These are phyloP conservation scores for Ceratoteleas bidentatus DNA, from an alignment of 1,140 invertebrate species.

Conservation along the genomic window DNA sequence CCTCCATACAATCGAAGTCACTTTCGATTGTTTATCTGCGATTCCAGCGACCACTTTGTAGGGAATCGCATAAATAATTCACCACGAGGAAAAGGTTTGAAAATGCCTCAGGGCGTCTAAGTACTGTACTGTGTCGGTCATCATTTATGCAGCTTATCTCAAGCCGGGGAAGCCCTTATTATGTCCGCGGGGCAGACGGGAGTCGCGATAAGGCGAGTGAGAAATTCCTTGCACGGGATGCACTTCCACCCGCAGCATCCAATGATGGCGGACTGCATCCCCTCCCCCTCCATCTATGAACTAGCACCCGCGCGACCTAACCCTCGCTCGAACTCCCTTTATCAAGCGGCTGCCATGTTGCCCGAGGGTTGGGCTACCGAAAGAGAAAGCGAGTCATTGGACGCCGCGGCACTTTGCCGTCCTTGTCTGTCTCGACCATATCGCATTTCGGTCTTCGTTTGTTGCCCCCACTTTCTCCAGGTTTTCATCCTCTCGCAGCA, in stretches of 20 bases:
- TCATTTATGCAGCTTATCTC: slow-evolving; percentile 64
- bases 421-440: neutral
- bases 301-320: slow-evolving; percentile 72
- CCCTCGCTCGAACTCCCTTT: slow-evolving; percentile 76
- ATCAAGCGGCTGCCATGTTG: slow-evolving; percentile 78
- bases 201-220: slow-evolving; percentile 55
- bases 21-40: too few species aligned
- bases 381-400: slow-evolving; percentile 79
- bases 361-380: slow-evolving; percentile 79
- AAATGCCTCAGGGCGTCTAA: too few species aligned
- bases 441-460: slow-evolving; percentile 9
- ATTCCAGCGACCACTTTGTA: too few species aligned
- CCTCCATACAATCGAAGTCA: too few species aligned
- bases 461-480: slow-evolving; percentile 31
- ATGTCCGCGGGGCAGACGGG: slow-evolving; percentile 46
- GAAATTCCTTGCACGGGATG: slow-evolving; percentile 66
- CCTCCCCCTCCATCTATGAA: slow-evolving; percentile 70
- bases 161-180: slow-evolving; percentile 58
- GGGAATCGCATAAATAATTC: too few species aligned
- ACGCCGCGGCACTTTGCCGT: slow-evolving; percentile 44
- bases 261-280: slow-evolving; percentile 78
- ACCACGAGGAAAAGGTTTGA: too few species aligned
- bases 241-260: slow-evolving; percentile 75
- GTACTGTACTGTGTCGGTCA: slow-evolving; percentile 58
- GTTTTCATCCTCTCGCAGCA: slow-evolving; percentile 55